Base-by-base conservation (phyloP, 2,797 vertebrate genomes). In the Hippopotamyrus pictus region DNA sequence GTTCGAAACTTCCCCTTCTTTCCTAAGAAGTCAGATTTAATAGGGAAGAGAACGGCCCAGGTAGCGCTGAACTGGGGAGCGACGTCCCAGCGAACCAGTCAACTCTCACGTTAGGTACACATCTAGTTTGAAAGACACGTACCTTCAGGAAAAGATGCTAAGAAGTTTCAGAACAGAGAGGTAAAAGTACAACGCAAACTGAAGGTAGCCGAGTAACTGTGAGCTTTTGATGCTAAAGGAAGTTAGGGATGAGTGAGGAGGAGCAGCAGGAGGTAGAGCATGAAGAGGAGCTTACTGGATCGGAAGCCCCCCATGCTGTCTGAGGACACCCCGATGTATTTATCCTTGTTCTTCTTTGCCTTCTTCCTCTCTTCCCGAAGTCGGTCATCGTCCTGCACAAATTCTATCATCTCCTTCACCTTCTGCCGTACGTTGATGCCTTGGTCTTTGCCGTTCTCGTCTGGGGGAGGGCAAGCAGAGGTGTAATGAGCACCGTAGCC, bases 401-500 rank as follows among this genome's bases (percentile, higher is more conserved):
- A 97, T 46, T 98, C 98, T 88, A 99, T 97, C 95, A 98, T 90
- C 93, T 99, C 99, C 93, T 99, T 99, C 90, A 99, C 98, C 91
- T 99, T 99, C 93, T 99, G 99, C 88, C 98, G 97, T 90, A 99
- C 98, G 92, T 99, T 99, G 93, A 99, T 95, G 90, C 99, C 98
- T 94, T 99, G 99, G 94, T 99, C 99, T 92, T 99, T 99, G 53
- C 98, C 98, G 91, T 98, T 98, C 90, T 99, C 99, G 94, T 99
- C 98, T 99, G 92, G 76, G 50, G 3, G 17, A 65, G 22, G 29
- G 62, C 5, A 44, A 33, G 89, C 57, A 90, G 4, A 14, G 8
- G 50, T 2, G 29, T 8, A 19, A 86, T 51, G 22, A 86, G 83
- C 1, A 14, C 79, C 8, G 44, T 1, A 19, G n/a, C 19, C 82